Evolutionary conservation across 2,113 vertebrate species (phyloP).

Genomic region (Girardinichthys multiradiatus): DNA sequence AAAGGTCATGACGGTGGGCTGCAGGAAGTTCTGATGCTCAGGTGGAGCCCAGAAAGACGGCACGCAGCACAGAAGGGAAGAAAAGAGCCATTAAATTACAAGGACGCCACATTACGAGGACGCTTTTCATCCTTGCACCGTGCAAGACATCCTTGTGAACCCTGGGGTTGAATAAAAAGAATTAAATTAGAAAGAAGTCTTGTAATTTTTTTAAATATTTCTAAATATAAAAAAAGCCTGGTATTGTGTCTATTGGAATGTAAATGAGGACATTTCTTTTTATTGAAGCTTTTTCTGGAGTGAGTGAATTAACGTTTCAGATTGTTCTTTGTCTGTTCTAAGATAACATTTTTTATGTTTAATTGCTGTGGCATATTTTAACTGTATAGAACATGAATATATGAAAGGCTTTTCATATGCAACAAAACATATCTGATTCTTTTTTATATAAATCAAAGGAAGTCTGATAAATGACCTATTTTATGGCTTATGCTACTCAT

Average conservation of each 20-base stretch:
- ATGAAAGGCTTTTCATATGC: too few relatives aligned
- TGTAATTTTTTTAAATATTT: constrained; percentile 14
- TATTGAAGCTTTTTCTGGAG: neutral
- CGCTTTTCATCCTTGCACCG: constrained; percentile 6
- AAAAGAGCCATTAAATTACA: constrained; percentile 57
- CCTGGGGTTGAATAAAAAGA: constrained; percentile 1
- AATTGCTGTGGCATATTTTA: too few relatives aligned
- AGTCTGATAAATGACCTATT: too few relatives aligned
- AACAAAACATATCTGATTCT: neutral
- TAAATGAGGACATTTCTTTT: neutral
- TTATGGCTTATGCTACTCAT: too few relatives aligned
- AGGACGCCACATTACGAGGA: constrained; percentile 38
- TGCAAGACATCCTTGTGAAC: neutral
- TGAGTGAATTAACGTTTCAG: neutral
- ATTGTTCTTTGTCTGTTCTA: neutral
- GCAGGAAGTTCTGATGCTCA: constrained; percentile 49
- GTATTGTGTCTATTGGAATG: neutral
- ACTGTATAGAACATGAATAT: too few relatives aligned
- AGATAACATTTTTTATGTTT: neutral
- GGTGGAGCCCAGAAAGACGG: constrained; percentile 55
- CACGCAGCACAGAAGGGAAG: constrained; percentile 49
- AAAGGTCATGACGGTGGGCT: constrained; percentile 63
- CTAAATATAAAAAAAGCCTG: neutral
- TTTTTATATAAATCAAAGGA: too few relatives aligned
- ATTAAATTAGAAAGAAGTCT: neutral